A percentile compares a stretch with the other conserved stretches of the same genome.
These are phyloP conservation scores for Hypena proboscidalis DNA, from an alignment of 2,888 invertebrate genomes.

Conservation along the genomic window DNA sequence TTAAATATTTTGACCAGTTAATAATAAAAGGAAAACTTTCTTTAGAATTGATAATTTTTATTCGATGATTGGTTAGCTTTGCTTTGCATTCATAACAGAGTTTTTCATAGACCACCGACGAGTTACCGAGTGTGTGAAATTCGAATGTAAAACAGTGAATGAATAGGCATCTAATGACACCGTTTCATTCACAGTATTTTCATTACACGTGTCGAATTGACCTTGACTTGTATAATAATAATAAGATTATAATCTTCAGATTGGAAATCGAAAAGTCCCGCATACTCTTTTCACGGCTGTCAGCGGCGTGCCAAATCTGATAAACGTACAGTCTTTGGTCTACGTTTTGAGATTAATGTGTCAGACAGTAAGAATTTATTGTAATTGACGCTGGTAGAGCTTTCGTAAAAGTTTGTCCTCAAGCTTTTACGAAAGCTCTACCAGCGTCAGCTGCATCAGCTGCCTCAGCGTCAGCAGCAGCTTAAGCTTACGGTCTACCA, in stretches of 20 bases:
- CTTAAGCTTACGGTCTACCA: no score
- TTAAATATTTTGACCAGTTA: no score
- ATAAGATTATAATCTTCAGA: constrained; percentile 57
- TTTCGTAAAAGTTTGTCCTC: no score
- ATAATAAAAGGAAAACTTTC: no score
- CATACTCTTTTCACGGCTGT: constrained; percentile 63
- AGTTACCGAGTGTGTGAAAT: constrained; percentile 18
- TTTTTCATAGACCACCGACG: no score
- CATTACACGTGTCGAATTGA: constrained; percentile 48
- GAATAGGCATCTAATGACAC: constrained; percentile 26
- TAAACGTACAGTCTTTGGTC: constrained; percentile 59
- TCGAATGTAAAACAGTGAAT: constrained; percentile 10
- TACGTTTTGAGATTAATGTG: constrained; percentile 66
- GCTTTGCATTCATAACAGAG: no score
- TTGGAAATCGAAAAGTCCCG: constrained; percentile 68
- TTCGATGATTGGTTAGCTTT: no score
- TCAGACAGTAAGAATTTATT: constrained; percentile 45
- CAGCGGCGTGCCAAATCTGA: constrained; percentile 62
- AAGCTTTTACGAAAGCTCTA: constrained; percentile 11
- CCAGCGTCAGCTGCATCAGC: constrained; percentile 35
- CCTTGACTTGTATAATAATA: constrained; percentile 62
- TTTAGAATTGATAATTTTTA: no score
- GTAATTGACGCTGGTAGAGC: constrained; percentile 29
- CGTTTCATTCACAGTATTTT: constrained; percentile 25
- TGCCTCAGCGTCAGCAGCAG: no score